Evolutionary conservation across 2,113 vertebrate genomes (phyloP), one percentile per base, ranked within the genome.

Genomic region (Gallinago undulata): DNA sequence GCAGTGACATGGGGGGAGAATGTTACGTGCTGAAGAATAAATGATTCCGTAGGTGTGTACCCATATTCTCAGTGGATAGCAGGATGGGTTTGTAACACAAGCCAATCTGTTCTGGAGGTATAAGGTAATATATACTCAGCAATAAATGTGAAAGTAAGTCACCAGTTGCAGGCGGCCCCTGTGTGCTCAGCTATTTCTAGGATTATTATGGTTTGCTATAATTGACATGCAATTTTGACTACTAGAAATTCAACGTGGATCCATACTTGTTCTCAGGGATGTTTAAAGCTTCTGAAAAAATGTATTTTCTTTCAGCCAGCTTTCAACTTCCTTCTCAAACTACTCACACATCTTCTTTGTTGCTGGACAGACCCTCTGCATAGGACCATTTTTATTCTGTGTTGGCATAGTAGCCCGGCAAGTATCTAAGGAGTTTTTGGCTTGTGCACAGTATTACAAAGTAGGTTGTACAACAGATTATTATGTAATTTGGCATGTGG

Each of bases 61-160:
- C 24, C 53, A 28, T 39, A 23, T 28, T 28, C 25, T 50, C 45
- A 53, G 13, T 39, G 41, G 51, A 43, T 13, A 66, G 11, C 27
- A 74, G 19, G 14, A 19, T 24, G 51, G 12, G 27, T 66, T 45
- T 77, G n/a, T 13, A 66, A 37, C 27, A 13, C n/a, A 91, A 77
- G 25, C 2, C 0, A 0, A 33, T 70, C 24, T 94, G 21, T 47
- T 73, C 28, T 67, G 41, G 31, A 69, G n/a, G 18, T 41, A 60
- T 17, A 59, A 81, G 14, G 19, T 57, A 37, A 30, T 23, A 63
- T 19, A 45, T 12, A 50, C 10, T 37, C 0, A 0, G 16, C 48
- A 64, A 39, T 64, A 89, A 90, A 64, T 13, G 23, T 56, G 39
- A 51, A 79, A 79, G 8, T 37, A 64, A 80, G 51, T 47, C 39